Base-by-base conservation (phyloP, 2,797 vertebrate species). In the Gorsachius magnificus region DNA sequence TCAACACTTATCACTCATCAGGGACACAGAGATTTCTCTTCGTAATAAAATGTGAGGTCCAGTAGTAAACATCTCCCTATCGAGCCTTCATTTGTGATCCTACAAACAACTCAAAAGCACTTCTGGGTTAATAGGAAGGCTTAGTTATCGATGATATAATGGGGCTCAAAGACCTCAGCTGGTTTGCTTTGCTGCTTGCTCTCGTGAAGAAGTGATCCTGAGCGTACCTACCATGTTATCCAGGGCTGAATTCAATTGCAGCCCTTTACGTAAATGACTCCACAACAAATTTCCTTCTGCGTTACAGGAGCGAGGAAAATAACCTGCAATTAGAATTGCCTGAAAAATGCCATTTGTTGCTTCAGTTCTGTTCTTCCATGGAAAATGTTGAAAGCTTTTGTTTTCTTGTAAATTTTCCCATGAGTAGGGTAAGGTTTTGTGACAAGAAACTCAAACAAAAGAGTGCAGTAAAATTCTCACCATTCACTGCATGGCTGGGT, bases 291-390 rank as follows among this genome's bases (percentile, higher is more conserved):
- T 87, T 51, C 61, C 45, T 63, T 25, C 76, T 4, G 29, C 2
- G 1, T 35, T 54, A 33, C 9, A 10, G 60, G 20, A 58, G 15
- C 0, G 1, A 3, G 3, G 36, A 68, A 16, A 86, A 81, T 26
- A 53, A 63, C 31, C 72, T 15, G 28, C 31, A n/a, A 24, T 86
- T 60, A 43, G 56, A 58, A 41, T 9, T 3, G n/a, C 61, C 72
- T 14, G 19, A 29, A 77, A 80, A 76, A 65, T 20, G 25, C 17
- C 14, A 6, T 35, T 89, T 61, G 38, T 71, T 18, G 16, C 46
- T 80, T 65, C 19, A 0, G 7, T 75, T 69, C 58, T 33, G 4
- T 21, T 78, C 48, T 78, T 82, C 21, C 28, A 3, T 0, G 1
- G 36, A 53, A 83, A 75, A 68, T 1, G 7, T 29, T 22, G 57